phyloP scores from a whole-genome alignment of 2,113 vertebrate genomes.

The Charina bottae region DNA sequence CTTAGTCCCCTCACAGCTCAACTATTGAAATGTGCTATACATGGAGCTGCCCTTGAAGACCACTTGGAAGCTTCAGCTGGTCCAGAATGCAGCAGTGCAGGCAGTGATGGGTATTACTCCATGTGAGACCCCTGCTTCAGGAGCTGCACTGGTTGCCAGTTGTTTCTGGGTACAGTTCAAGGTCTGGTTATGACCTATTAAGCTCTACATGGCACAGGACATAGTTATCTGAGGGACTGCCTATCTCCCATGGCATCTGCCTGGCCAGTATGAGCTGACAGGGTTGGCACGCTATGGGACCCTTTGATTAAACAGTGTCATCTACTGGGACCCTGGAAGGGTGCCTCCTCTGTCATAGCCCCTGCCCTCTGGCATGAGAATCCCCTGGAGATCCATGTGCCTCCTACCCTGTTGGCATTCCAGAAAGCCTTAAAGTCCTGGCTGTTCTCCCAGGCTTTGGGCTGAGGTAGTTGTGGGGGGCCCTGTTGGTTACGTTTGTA shows the following conservation, averaged over 20 bases:
- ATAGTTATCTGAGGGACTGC: no score
- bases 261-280: background rate
- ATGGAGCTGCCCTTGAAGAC: background rate
- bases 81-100: background rate
- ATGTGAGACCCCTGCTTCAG: background rate
- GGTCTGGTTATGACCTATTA: background rate
- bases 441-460: background rate
- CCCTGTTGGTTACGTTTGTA: background rate
- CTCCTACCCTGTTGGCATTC: background rate
- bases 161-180: background rate
- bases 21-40: background rate
- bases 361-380: background rate
- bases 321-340: background rate
- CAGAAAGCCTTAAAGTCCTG: background rate
- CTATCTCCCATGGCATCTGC: background rate
- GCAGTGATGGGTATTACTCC: background rate
- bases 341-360: background rate
- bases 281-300: background rate
- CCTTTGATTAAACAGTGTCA: background rate
- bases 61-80: background rate
- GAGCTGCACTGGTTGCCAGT: background rate
- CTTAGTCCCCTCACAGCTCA: background rate
- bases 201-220: background rate
- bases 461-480: background rate
- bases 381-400: background rate